Evolutionary conservation across 1,140 invertebrate species (phyloP).

Genomic region (Heliconius eleuchia): DNA sequence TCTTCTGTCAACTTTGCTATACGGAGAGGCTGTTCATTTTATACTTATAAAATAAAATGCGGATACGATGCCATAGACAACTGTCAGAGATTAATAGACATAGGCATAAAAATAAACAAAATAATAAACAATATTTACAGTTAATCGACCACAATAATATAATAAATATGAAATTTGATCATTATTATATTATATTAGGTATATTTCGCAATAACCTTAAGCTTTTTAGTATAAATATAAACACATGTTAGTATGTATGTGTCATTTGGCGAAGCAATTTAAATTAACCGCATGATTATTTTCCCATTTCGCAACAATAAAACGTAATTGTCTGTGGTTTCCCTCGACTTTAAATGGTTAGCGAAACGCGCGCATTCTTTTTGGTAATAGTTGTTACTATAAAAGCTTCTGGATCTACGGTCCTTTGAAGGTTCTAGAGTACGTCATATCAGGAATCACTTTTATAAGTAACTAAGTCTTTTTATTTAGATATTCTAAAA

Average conservation of each 20-base stretch:
- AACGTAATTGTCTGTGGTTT: slow-evolving; percentile 66
- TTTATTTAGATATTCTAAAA: no score
- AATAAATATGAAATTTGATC: not conserved
- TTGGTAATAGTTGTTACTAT: slow-evolving; percentile 28
- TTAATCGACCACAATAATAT: not conserved
- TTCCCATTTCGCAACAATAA: slow-evolving; percentile 54
- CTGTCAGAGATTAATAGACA: no score
- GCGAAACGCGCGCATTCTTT: slow-evolving; percentile 52
- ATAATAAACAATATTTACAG: no score
- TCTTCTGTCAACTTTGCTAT: no score
- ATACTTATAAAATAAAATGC: no score
- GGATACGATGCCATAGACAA: no score
- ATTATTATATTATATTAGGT: no score
- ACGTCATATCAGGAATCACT: no score
- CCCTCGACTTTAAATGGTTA: slow-evolving; percentile 64
- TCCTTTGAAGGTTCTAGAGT: not conserved
- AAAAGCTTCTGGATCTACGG: not conserved
- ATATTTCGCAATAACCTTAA: not conserved
- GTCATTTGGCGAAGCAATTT: slow-evolving; percentile 33
- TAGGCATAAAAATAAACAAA: not conserved
- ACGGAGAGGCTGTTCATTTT: no score
- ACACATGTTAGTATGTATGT: not conserved
- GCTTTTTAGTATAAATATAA: not conserved
- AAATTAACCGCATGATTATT: slow-evolving; percentile 35
- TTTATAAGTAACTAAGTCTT: no score